phyloP scores from a whole-genome alignment of 2,888 invertebrate genomes.

The Pristionchus mayeri region DNA sequence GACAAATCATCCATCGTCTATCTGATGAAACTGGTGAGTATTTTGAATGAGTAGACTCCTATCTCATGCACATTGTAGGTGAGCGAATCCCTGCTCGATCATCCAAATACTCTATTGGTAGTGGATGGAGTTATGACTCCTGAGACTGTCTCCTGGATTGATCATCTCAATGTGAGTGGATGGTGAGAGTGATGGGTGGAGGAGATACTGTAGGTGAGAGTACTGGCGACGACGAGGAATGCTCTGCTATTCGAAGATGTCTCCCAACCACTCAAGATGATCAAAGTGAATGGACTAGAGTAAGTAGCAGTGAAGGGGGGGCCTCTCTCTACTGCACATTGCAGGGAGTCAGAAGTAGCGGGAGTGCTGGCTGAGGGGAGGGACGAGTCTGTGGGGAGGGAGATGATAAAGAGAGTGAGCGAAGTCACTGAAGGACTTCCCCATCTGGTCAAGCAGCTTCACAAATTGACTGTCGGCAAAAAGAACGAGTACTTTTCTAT shows the following conservation, averaged over 20 bases:
- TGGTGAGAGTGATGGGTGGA: background rate
- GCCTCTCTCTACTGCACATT: background rate
- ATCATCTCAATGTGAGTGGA: constrained; percentile 43
- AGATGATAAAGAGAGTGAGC: background rate
- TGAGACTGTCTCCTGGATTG: constrained; percentile 43
- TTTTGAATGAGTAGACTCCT: background rate
- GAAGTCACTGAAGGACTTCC: constrained; percentile 30
- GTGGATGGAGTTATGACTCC: constrained; percentile 18
- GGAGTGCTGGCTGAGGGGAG: background rate
- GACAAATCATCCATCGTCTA: background rate
- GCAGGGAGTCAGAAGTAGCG: background rate
- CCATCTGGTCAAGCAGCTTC: background rate
- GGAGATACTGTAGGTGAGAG: constrained; percentile 30
- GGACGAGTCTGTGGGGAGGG: background rate
- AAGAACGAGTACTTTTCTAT: background rate
- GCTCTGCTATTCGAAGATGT: constrained; percentile 45
- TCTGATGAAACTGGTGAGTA: constrained; percentile 7
- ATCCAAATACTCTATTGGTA: constrained; percentile 38
- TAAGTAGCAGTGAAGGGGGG: background rate
- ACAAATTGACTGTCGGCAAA: constrained; percentile 16
- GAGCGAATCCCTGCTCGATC: constrained; percentile 6
- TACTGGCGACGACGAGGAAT: constrained; percentile 36
- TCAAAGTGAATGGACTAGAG: constrained; percentile 24
- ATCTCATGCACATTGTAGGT: background rate
- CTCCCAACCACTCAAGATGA: constrained; percentile 29